Evolutionary conservation across 2,888 invertebrate genomes (phyloP), one percentile per base, ranked within the genome.

Genomic region (Luperina nickerlii): DNA sequence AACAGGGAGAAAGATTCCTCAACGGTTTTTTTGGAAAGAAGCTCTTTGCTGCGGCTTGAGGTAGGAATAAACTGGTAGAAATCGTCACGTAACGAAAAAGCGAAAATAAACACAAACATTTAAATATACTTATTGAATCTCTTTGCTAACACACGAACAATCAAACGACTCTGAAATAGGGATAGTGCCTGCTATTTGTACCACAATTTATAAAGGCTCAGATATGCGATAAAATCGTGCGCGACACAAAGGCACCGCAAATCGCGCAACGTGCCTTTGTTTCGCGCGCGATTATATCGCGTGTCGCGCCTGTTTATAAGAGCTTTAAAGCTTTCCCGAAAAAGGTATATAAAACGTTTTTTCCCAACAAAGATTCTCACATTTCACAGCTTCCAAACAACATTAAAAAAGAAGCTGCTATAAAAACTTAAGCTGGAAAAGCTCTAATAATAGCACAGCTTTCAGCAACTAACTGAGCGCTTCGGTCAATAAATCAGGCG

Each of bases 401-500:
- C 11, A 42, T 0, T 18, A 78, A 77, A 74, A 80, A 62, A 42
- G 18, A 54, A 72, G 24, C 72, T 45, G 20, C 69, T 45, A 70
- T 51, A 76, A 86, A 84, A 63, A 81, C 67, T 74, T 63, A 72
- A 83, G 71, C 86, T 77, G 2, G 27, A n/a, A 69, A 83, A 85
- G 70, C 74, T 72, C 69, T 66, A 79, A 86, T 83, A 86, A 86
- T 79, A 72, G 87, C 74, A 2, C 6, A 32, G 87, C 83, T 86
- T 83, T 83, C 71, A 85, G 70, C 77, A 27, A 42, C 75, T 85
- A 72, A 57, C 74, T 76, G 51, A 66, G 24, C 68, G 65, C 45
- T 71, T 62, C 32, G 54, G 45, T 76, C 76, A 86, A 86, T 85
- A 76, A 86, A 84, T 84, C 79, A 67, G 63, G 38, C 2, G 38